A percentile compares a stretch with the other conserved stretches of the same genome.
These are phyloP conservation scores for Drosophila sordidula DNA, from an alignment of 2,888 invertebrate species.

Conservation along the genomic window DNA sequence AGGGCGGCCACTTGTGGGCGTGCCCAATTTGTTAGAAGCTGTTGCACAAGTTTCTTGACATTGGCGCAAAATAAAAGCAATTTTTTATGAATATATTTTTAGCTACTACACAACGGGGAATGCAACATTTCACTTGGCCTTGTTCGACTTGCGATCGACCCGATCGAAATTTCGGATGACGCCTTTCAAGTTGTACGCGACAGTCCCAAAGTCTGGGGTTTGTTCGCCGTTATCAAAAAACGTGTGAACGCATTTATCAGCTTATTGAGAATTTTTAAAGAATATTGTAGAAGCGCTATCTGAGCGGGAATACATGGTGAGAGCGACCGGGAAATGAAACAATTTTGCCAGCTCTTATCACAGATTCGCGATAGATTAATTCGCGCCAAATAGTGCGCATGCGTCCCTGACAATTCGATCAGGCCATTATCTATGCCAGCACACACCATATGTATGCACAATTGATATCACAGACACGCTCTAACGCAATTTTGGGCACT, in stretches of 20 bases:
- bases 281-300: slow-evolving; percentile 40
- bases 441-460: not conserved
- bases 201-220: slow-evolving; percentile 2
- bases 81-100: not conserved
- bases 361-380: slow-evolving; percentile 20
- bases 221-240: slow-evolving; percentile 21
- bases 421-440: not conserved
- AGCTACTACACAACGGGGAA: not conserved
- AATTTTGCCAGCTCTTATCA: slow-evolving; percentile 38
- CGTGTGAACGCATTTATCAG: slow-evolving; percentile 40
- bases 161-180: not conserved
- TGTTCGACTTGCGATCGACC: slow-evolving; percentile 9
- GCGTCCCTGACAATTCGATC: not conserved
- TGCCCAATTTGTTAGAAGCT: slow-evolving; percentile 40
- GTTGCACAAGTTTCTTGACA: slow-evolving; percentile 19
- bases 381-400: not conserved
- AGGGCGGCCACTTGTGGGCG: not conserved
- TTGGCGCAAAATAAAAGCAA: slow-evolving; percentile 5
- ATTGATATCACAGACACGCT: too few species aligned
- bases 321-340: slow-evolving; percentile 46
- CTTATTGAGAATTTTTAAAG: slow-evolving; percentile 35
- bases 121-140: slow-evolving; percentile 37
- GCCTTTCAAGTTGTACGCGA: not conserved
- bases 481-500: too few species aligned
- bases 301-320: slow-evolving; percentile 30